Conservation (phyloP, 2,888 invertebrate species). For the Coelinius sp. region DNA sequence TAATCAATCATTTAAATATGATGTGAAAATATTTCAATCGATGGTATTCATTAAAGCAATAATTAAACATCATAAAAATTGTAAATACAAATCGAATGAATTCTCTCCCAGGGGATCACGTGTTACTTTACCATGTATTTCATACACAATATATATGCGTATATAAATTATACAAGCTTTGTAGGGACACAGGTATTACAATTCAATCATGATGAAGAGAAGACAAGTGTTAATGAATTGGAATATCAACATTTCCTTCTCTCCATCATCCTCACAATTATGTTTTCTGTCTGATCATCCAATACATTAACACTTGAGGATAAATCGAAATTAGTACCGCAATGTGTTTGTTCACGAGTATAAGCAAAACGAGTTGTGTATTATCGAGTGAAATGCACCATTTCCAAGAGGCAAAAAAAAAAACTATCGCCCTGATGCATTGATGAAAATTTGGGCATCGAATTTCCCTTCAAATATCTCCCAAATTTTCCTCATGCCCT, state of each 20-base stretch:
- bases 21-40: too few relatives aligned
- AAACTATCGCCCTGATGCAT: slow-evolving; percentile 9
- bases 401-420: background rate
- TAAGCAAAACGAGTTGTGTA: slow-evolving; percentile 47
- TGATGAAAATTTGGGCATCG: slow-evolving; percentile 25
- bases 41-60: too few relatives aligned
- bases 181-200: slow-evolving; percentile 46
- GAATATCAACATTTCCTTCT: background rate
- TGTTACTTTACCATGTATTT: slow-evolving; percentile 52
- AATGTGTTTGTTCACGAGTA: slow-evolving; percentile 53
- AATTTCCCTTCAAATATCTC: background rate
- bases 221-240: background rate
- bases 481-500: slow-evolving; percentile 44
- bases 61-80: too few relatives aligned
- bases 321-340: slow-evolving; percentile 49
- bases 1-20: too few relatives aligned
- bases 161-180: slow-evolving; percentile 56
- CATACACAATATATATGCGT: slow-evolving; percentile 51
- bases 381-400: background rate
- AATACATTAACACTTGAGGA: slow-evolving; percentile 16
- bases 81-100: slow-evolving; percentile 37
- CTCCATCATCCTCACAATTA: background rate
- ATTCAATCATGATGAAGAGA: background rate
- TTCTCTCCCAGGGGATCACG: slow-evolving; percentile 51
- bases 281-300: slow-evolving; percentile 24